Conservation (phyloP, 23 tunicate genomes). For the Phallusia fumigata region DNA sequence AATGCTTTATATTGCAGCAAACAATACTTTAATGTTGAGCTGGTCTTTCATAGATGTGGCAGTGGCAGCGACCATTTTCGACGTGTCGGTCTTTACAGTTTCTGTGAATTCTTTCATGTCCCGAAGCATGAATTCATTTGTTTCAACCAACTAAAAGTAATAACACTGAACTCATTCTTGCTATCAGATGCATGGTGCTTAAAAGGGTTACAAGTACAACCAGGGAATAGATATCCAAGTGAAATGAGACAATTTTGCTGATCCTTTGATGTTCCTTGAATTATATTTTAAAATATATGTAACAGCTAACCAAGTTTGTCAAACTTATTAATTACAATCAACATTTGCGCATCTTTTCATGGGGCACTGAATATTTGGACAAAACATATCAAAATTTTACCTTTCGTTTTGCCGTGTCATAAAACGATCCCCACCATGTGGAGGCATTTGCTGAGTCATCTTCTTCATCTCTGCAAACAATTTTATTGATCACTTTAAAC, state of each 20-base stretch:
- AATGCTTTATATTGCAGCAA: too few relatives aligned
- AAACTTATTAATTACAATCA: too few relatives aligned
- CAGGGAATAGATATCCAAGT: background rate
- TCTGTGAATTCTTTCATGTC: constrained; percentile 89
- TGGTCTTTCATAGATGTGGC: constrained; percentile 95
- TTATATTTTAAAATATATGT: too few relatives aligned
- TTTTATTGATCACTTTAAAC: too few relatives aligned
- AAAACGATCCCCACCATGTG: constrained; percentile 78
- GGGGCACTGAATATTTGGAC: too few relatives aligned
- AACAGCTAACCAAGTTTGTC: too few relatives aligned
- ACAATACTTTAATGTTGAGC: constrained; percentile 85
- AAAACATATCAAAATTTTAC: constrained; percentile 25
- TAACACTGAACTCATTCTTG: too few relatives aligned
- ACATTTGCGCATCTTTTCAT: too few relatives aligned
- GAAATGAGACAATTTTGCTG: too few relatives aligned
- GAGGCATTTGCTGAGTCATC: constrained; percentile 38
- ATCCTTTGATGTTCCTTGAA: too few relatives aligned
- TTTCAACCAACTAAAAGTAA: constrained; percentile 68
- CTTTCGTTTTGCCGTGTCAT: constrained; percentile 85
- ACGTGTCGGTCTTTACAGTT: constrained; percentile 82
- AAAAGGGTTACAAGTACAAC: too few relatives aligned
- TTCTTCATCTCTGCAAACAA: constrained; percentile 28
- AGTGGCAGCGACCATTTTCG: constrained; percentile 78
- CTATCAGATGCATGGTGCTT: too few relatives aligned
- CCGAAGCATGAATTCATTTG: constrained; percentile 81